Conservation (phyloP, 2,113 vertebrate species). For the Gallinago undulata region DNA sequence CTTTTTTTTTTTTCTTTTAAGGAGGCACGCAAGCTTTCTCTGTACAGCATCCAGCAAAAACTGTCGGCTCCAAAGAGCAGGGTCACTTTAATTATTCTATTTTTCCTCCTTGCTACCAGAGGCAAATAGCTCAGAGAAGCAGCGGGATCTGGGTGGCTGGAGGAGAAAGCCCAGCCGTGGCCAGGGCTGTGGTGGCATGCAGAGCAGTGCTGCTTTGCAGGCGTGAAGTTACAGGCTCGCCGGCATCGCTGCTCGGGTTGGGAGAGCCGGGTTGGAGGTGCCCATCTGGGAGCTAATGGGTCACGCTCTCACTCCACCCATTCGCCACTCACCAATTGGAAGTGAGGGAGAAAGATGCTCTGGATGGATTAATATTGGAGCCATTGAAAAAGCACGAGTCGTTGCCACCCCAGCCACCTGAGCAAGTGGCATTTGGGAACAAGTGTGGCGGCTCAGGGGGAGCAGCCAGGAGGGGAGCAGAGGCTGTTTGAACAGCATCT, state of each 20-base stretch:
- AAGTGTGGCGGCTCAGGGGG: not conserved
- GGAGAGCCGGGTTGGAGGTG: not conserved
- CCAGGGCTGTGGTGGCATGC: not conserved
- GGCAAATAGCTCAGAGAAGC: not conserved
- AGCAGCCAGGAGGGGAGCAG: not conserved
- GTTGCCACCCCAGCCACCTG: constrained; percentile 32
- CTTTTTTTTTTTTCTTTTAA: not conserved
- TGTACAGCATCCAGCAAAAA: not conserved
- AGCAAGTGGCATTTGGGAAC: constrained; percentile 2
- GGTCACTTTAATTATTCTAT: constrained; percentile 21
- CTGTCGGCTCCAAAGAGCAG: not conserved
- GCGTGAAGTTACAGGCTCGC: not conserved
- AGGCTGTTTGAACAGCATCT: not conserved
- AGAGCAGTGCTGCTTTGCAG: not conserved
- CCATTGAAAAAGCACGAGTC: constrained; percentile 1
- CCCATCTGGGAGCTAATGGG: constrained; percentile 53
- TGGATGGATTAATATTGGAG: constrained; percentile 51
- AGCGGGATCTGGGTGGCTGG: not conserved
- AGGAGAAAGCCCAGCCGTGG: not conserved
- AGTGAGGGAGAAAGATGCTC: constrained; percentile 61
- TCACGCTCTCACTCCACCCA: constrained; percentile 53
- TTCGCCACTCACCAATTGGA: constrained; percentile 58
- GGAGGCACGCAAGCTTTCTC: constrained; percentile 19
- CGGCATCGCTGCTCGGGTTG: not conserved
- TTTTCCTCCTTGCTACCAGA: not conserved